A percentile compares a stretch with the other conserved stretches of the same genome.
Evolutionary conservation across 1,140 invertebrate genomes (phyloP).

Genomic region (Brachionus rotundiformis): DNA sequence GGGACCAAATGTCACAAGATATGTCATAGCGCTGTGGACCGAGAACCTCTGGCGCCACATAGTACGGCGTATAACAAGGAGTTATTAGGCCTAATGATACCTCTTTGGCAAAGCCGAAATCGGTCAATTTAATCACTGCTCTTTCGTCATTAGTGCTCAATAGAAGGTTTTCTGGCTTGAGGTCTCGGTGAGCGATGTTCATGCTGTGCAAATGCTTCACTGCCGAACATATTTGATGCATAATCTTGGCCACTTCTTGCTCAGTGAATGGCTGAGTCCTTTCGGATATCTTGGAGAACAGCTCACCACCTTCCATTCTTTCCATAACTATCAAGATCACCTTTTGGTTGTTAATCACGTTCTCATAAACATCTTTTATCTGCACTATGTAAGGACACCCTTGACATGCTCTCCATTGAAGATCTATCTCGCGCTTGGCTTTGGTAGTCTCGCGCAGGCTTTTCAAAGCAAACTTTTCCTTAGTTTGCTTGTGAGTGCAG

Average conservation of each 20-base stretch:
- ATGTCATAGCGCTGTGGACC: conserved; percentile 97
- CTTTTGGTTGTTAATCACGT: conserved; percentile 4
- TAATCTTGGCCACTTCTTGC: conserved; percentile 86
- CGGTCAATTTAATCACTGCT: conserved; percentile 88
- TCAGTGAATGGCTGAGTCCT: conserved; percentile 89
- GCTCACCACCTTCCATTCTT: conserved; percentile 90
- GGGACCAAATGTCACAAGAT: conserved; percentile 96
- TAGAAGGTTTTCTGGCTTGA: conserved; percentile 68
- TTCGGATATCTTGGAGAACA: conserved; percentile 94
- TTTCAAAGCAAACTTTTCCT: conserved; percentile 83
- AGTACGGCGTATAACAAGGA: conserved; percentile 85
- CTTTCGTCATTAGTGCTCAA: conserved; percentile 64
- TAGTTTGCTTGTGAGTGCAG: conserved; percentile 69
- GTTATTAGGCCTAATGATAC: conserved; percentile 59
- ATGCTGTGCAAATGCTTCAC: conserved; percentile 89
- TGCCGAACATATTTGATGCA: conserved; percentile 93
- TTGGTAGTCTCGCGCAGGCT: conserved; percentile 30
- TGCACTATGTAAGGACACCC: conserved; percentile 52
- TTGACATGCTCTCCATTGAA: conserved; percentile 38
- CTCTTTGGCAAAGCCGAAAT: conserved; percentile 99
- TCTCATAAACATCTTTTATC: conserved; percentile 50
- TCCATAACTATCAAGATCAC: conserved; percentile 48
- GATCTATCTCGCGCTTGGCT: conserved; percentile 39
- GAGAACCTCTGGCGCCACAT: conserved; percentile 91
- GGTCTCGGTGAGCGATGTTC: conserved; percentile 75